phyloP scores from a whole-genome alignment of 2,113 vertebrate species.

The Petaurus breviceps region DNA sequence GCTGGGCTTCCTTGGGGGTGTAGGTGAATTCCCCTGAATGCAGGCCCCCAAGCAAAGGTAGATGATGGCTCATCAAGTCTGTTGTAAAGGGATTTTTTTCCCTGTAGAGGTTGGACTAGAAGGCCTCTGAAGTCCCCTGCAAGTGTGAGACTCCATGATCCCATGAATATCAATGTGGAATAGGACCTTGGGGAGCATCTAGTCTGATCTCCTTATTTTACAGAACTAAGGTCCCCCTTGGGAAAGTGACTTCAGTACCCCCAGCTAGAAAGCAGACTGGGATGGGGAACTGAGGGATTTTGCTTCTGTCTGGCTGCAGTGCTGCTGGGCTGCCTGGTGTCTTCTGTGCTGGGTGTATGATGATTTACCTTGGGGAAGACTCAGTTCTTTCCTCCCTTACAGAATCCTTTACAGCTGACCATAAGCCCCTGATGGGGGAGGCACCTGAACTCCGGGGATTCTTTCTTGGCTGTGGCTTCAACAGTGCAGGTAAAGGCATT shows the following conservation, averaged over 20 bases:
- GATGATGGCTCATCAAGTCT: not conserved
- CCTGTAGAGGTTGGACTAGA: not conserved
- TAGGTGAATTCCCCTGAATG: not conserved
- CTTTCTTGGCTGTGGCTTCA: slow-evolving; percentile 98
- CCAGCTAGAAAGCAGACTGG: not conserved
- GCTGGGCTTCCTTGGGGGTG: not conserved
- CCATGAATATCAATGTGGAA: not conserved
- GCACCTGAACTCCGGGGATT: slow-evolving; percentile 95
- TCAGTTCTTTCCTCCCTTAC: slow-evolving; percentile 29
- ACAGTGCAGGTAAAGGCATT: slow-evolving; percentile 92
- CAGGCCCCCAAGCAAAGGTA: not conserved
- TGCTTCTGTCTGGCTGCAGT: not conserved
- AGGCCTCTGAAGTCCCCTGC: not conserved
- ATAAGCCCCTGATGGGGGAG: slow-evolving; percentile 97
- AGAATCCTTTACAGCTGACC: slow-evolving; percentile 98
- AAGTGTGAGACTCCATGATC: not conserved
- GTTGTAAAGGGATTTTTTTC: not conserved
- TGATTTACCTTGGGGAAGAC: not conserved
- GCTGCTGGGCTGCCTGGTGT: not conserved
- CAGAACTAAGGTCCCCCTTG: not conserved
- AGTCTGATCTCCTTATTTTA: not conserved
- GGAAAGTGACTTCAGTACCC: not conserved
- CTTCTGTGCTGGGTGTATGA: not conserved
- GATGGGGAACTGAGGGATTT: not conserved
- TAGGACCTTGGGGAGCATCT: not conserved